Base-by-base conservation (phyloP, 1,140 invertebrate species). In the Coelopa frigida region DNA sequence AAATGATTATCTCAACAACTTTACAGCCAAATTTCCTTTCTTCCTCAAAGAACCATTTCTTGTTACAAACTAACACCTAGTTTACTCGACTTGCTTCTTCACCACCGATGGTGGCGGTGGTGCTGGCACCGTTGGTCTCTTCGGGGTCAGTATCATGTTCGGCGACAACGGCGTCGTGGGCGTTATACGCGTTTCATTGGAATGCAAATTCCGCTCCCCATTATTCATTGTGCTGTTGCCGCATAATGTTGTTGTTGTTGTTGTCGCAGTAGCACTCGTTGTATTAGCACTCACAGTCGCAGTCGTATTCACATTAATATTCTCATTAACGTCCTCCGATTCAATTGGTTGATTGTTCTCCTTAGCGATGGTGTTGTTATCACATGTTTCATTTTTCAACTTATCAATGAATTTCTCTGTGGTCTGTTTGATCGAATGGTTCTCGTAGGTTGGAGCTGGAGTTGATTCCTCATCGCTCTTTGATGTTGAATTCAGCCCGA, bases 121-220 rank as follows among this genome's bases (percentile, higher is more conserved):
- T 48, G 62, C 62, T 51, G 62, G 62, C 48, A 66, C 62, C 43
- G 62, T 66, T 42, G 62, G 62, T 49, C 62, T 53, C 48, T 66
- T 66, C 31, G 61, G 61, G 46, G 59, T 66, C 32, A 66, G 55
- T 51, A 66, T 62, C 49, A 60, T 66, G 46, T 56, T 62, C 12
- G 62, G 62, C 24, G 62, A 66, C 39, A 65, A 58, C 21, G 62
- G 62, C 15, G 62, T 61, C 31, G 62, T 62, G 5, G 61, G 57
- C 35, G 57, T 53, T 15, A 32, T 38, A 15, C 48, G 48, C 27
- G 37, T 47, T 49, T 36, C n/a, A n/a, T n/a, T n/a, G n/a, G n/a
- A n/a, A n/a, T n/a, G n/a, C n/a, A n/a, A n/a, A n/a, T n/a, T n/a
- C n/a, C n/a, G n/a, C n/a, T n/a, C n/a, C n/a, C n/a, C n/a, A n/a